phyloP scores from a whole-genome alignment of 2,888 invertebrate genomes.

The Suillia variegata region DNA sequence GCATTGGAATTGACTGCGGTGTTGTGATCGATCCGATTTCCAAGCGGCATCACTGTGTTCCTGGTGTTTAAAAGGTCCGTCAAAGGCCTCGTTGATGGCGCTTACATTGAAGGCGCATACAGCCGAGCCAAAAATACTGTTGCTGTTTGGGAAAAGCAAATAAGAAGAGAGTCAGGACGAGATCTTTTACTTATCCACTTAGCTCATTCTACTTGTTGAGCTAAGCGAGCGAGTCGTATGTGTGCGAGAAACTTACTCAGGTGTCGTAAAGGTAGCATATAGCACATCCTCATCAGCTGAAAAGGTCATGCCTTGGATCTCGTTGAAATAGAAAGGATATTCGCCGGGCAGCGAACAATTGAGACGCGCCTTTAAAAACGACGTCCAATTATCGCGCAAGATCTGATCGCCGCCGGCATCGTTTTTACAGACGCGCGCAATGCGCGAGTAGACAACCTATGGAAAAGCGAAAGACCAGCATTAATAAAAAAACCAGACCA shows the following conservation, averaged over 20 bases:
- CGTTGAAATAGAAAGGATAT: constrained; percentile 86
- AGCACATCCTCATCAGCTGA: constrained; percentile 76
- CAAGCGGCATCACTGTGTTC: constrained; percentile 77
- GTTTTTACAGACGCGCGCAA: constrained; percentile 89
- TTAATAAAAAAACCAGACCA: neutral
- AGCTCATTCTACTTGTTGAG: too few relatives aligned
- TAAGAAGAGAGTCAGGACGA: too few relatives aligned
- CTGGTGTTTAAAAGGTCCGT: constrained; percentile 86
- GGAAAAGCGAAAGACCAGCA: constrained; percentile 25
- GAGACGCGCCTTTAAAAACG: constrained; percentile 83
- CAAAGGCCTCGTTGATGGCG: constrained; percentile 79
- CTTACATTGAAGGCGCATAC: constrained; percentile 89
- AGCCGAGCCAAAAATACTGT: constrained; percentile 89
- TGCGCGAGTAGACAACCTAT: constrained; percentile 85
- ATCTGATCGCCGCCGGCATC: constrained; percentile 80
- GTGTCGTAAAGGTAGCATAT: constrained; percentile 85
- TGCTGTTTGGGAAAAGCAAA: constrained; percentile 63
- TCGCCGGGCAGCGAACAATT: constrained; percentile 85
- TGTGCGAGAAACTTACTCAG: constrained; percentile 67
- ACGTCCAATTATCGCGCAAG: constrained; percentile 88
- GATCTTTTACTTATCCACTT: too few relatives aligned
- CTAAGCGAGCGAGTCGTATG: neutral
- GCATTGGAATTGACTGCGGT: constrained; percentile 70
- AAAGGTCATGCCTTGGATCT: constrained; percentile 84
- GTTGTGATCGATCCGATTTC: constrained; percentile 69